Evolutionary conservation across 2,888 invertebrate species (phyloP).

Genomic region (Embidobia sp.): DNA sequence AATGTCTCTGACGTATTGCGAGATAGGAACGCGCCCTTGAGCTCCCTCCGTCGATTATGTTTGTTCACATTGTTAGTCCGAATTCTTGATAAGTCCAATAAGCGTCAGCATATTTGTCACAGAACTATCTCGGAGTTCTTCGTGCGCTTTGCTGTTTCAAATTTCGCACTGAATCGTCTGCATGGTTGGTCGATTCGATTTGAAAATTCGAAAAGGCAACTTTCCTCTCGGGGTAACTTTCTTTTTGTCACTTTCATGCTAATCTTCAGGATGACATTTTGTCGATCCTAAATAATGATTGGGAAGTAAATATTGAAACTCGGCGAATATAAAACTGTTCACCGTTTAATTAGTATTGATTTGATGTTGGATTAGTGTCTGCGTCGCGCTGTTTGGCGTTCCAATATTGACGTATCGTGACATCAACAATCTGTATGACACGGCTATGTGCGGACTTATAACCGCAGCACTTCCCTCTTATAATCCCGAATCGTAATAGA

Average conservation of each 20-base stretch:
- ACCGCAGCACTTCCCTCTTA: constrained; percentile 15
- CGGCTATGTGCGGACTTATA: constrained; percentile 28
- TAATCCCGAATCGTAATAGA: constrained; percentile 29
- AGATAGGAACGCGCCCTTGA: constrained; percentile 62
- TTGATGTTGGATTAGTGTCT: constrained; percentile 32
- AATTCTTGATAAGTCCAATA: constrained; percentile 62
- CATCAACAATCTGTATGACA: constrained; percentile 21
- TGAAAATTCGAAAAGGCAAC: too few species aligned
- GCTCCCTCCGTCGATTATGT: constrained; percentile 54
- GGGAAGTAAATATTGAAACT: constrained; percentile 33
- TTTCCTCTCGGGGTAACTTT: too few species aligned
- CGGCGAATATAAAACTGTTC: constrained; percentile 49
- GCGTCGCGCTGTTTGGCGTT: constrained; percentile 20
- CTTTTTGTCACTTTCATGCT: neutral
- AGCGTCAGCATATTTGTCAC: constrained; percentile 50
- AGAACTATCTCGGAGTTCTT: constrained; percentile 17
- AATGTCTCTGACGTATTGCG: constrained; percentile 69
- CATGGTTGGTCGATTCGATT: neutral
- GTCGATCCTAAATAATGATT: constrained; percentile 10
- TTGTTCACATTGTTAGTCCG: constrained; percentile 55
- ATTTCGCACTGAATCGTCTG: constrained; percentile 12
- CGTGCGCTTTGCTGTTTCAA: constrained; percentile 11
- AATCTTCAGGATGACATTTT: constrained; percentile 6
- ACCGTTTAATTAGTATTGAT: constrained; percentile 58
- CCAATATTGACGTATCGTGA: constrained; percentile 47